Evolutionary conservation across 2,888 invertebrate species (phyloP).

Genomic region (Tipula unca): DNA sequence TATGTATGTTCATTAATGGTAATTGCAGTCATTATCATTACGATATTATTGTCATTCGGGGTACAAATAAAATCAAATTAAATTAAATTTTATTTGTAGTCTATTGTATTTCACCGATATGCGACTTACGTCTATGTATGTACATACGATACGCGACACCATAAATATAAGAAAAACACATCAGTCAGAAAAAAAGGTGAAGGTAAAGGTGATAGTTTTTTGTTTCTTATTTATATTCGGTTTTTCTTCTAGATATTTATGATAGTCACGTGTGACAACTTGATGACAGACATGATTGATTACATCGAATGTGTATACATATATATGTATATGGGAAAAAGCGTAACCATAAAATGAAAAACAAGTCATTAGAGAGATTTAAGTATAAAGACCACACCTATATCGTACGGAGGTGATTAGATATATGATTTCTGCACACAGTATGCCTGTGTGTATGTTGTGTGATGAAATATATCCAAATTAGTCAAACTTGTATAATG

Average conservation of each 20-base stretch:
- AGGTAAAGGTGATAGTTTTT: neutral
- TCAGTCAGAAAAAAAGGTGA: neutral
- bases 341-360: neutral
- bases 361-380: constrained; percentile 14
- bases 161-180: neutral
- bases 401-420: neutral
- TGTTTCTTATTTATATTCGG: neutral
- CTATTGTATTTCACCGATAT: neutral
- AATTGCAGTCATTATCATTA: constrained; percentile 2
- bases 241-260: neutral
- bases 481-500: neutral
- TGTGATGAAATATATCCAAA: neutral
- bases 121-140: neutral
- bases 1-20: constrained; percentile 1
- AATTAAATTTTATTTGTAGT: neutral
- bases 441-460: no score
- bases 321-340: neutral
- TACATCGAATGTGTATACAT: neutral
- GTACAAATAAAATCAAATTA: neutral
- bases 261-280: neutral
- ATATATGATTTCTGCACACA: neutral
- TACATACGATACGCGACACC: neutral
- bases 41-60: neutral
- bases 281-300: constrained; percentile 1
- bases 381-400: neutral